Evolutionary conservation across 2,888 invertebrate species (phyloP), one percentile per base, ranked within the genome.

Genomic region (Luperina testacea): DNA sequence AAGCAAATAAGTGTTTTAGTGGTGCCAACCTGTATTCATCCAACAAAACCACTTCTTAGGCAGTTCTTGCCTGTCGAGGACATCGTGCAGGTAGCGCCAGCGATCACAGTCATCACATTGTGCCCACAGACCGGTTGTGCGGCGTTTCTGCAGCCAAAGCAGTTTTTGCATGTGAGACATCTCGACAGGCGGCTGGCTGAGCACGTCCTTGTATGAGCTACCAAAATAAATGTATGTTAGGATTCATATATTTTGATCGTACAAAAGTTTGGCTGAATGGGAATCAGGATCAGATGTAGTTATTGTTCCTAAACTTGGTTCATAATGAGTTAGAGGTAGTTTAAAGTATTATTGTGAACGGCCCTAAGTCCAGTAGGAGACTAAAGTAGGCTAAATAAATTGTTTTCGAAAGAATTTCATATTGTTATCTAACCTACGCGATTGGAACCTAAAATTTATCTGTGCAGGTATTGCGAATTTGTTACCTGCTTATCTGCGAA

Each of bases 11-110:
- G 2, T 45, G 2, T 45, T 72, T 15, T 24, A 24, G 13, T 13
- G 2, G 17, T 71, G 9, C 64, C 65, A 86, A 97, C 97, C 97
- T 90, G 95, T 91, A 90, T 98, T 97, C 97, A 98, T 97, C 63
- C 90, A 87, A 90, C 98, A 98, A 84, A 95, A 97, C 98, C 98
- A 98, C 75, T 95, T 93, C 3, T 96, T 92, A 0, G 98, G 98
- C 42, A 98, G 92, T 57, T 97, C 96, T 27, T 97, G 88, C 3
- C 97, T 97, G 89, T 98, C 98, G 13, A 97, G 93, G 0, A 97
- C 93, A 38, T 97, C 88, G 0, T 96, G 92, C 7, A 97, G 90
- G 87, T 96, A 97, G n/a, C 98, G 95, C 97, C 97, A 97, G 85
- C 97, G 97, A 84, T 95, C 90, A 89, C 98, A 98, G 4, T 91